Conservation (phyloP, 2,888 invertebrate species). For the Andrena trimmerana region DNA sequence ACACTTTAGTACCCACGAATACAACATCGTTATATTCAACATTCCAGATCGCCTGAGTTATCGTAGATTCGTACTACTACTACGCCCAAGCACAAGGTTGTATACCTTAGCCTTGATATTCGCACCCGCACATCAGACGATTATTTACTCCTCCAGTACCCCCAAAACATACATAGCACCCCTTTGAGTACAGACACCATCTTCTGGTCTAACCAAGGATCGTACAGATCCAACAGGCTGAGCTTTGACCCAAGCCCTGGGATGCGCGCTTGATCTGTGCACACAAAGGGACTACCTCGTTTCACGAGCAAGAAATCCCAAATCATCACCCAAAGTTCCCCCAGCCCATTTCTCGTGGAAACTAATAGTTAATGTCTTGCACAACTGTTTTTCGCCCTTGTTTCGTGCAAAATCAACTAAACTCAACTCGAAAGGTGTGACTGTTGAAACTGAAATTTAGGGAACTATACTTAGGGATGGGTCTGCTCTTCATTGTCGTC, state of each 20-base stretch:
- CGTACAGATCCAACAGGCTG: neutral
- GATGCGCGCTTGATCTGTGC: neutral
- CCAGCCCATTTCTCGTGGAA: too few relatives aligned
- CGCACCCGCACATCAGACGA: neutral
- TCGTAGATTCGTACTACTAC: neutral
- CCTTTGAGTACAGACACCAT: neutral
- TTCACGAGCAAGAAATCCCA: slow-evolving; percentile 17
- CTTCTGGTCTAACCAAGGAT: neutral
- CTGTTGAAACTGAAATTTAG: too few relatives aligned
- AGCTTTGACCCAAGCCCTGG: slow-evolving; percentile 4
- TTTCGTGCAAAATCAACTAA: neutral
- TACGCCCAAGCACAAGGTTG: neutral
- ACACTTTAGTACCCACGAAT: neutral
- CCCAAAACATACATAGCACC: neutral
- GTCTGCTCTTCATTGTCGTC: too few relatives aligned
- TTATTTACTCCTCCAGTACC: neutral
- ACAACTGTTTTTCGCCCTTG: neutral
- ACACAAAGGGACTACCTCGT: slow-evolving; percentile 18
- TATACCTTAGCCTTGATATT: neutral
- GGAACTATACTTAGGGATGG: too few relatives aligned
- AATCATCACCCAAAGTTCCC: slow-evolving; percentile 2
- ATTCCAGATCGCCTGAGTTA: neutral
- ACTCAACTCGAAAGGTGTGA: neutral
- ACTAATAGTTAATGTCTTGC: neutral
- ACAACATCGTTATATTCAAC: neutral